Conservation (phyloP, 2,888 invertebrate genomes). For the Dascillus cervinus region DNA sequence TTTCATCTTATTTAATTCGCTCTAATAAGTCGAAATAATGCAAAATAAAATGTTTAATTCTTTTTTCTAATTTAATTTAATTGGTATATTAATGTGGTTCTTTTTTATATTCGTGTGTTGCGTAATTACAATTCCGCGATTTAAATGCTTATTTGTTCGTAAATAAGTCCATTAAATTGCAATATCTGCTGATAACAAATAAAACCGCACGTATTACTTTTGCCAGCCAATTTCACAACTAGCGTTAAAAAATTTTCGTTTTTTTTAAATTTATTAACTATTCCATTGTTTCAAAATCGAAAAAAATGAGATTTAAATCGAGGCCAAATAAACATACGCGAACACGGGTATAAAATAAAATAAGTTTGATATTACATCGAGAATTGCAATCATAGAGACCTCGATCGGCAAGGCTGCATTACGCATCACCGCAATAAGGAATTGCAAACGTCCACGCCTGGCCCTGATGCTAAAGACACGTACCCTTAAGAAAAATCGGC, state of each 20-base stretch:
- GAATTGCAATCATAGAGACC: too few species aligned
- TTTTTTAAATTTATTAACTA: conserved; percentile 1
- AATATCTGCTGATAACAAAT: too few species aligned
- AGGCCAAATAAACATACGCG: conserved; percentile 23
- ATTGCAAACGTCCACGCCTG: conserved; percentile 31
- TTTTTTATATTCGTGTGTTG: too few species aligned
- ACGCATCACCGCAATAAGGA: conserved; percentile 36
- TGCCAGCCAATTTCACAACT: neutral
- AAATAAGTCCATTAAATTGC: too few species aligned
- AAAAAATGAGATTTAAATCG: conserved; percentile 22
- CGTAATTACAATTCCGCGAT: conserved; percentile 5
- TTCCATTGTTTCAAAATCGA: conserved; percentile 9
- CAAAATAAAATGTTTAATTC: too few species aligned
- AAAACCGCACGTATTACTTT: too few species aligned
- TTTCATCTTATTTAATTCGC: too few species aligned
- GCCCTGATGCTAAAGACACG: conserved; percentile 27
- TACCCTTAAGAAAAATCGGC: too few species aligned
- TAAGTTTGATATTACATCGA: conserved; percentile 9
- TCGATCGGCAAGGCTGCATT: conserved; percentile 35
- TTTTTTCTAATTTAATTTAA: too few species aligned
- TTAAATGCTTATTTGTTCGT: too few species aligned
- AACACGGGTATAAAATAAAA: conserved; percentile 9
- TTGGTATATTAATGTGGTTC: too few species aligned
- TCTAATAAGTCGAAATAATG: too few species aligned
- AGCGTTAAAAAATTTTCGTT: neutral